phyloP scores from a whole-genome alignment of 2,888 invertebrate genomes.

The Rhagonycha lutea region DNA sequence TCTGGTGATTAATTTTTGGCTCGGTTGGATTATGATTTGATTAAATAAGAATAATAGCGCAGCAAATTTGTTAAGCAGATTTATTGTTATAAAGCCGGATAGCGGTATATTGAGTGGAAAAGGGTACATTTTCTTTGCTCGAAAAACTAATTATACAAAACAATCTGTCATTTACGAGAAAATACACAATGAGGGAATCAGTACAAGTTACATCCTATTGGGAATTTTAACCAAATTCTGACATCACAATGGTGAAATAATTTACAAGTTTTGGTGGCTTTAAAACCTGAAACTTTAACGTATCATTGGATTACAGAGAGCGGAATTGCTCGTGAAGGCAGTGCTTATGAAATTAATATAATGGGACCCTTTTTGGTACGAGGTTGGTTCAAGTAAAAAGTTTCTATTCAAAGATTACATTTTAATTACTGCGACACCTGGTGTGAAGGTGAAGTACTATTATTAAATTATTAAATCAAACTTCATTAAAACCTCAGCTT shows the following conservation, averaged over 20 bases:
- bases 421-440: too few species aligned
- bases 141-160: constrained; percentile 31
- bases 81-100: neutral
- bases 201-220: neutral
- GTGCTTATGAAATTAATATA: neutral
- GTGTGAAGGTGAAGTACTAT: too few species aligned
- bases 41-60: neutral
- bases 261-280: neutral
- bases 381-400: neutral
- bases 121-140: constrained; percentile 7
- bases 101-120: neutral
- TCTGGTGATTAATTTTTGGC: neutral
- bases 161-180: constrained; percentile 26
- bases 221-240: neutral
- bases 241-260: neutral
- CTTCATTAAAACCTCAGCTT: too few species aligned
- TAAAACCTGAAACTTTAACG: neutral
- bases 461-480: too few species aligned
- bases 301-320: neutral
- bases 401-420: too few species aligned
- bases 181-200: neutral
- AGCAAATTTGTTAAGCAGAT: neutral
- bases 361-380: neutral
- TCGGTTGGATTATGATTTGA: neutral
- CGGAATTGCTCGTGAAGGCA: neutral